Conservation (phyloP, 2,797 vertebrate species). For the Okamejei kenojei region DNA sequence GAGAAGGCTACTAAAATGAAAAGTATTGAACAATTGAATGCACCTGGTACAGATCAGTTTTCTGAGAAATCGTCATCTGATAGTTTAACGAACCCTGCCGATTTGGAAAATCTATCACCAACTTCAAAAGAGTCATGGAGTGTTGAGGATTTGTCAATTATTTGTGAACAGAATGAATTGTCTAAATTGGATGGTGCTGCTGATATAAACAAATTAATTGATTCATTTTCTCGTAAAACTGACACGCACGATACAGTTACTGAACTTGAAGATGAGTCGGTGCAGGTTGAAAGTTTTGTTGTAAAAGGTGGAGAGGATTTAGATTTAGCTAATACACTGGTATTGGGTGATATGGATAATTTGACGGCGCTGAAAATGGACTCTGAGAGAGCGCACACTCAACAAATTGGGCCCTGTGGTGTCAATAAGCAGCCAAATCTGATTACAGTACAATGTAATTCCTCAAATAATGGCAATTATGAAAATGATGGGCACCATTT, state of each 20-base stretch:
- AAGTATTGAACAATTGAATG: conserved; percentile 50
- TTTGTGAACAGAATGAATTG: neutral
- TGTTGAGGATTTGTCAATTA: neutral
- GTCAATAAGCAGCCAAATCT: neutral
- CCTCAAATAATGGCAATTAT: conserved; percentile 23
- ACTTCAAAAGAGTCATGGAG: conserved; percentile 12
- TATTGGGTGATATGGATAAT: conserved; percentile 16
- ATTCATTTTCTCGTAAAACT: conserved; percentile 21
- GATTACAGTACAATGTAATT: neutral
- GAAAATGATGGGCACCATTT: conserved; percentile 7
- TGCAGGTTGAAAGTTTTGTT: conserved; percentile 1
- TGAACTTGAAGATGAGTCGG: neutral
- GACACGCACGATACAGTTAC: neutral
- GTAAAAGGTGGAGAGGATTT: neutral
- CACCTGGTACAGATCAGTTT: conserved; percentile 48
- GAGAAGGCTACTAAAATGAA: conserved; percentile 56
- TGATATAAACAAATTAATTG: conserved; percentile 9
- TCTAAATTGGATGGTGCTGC: conserved; percentile 15
- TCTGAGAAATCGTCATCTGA: conserved; percentile 43
- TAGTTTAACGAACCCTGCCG: conserved; percentile 15
- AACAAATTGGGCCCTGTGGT: neutral
- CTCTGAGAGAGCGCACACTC: neutral
- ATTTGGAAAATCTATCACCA: conserved; percentile 10
- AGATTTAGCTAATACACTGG: neutral
- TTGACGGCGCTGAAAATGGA: neutral